A percentile compares a stretch with the other conserved stretches of the same genome.
These are phyloP conservation scores for Ceramica pisi DNA, from an alignment of 2,888 invertebrate species.

Conservation along the genomic window DNA sequence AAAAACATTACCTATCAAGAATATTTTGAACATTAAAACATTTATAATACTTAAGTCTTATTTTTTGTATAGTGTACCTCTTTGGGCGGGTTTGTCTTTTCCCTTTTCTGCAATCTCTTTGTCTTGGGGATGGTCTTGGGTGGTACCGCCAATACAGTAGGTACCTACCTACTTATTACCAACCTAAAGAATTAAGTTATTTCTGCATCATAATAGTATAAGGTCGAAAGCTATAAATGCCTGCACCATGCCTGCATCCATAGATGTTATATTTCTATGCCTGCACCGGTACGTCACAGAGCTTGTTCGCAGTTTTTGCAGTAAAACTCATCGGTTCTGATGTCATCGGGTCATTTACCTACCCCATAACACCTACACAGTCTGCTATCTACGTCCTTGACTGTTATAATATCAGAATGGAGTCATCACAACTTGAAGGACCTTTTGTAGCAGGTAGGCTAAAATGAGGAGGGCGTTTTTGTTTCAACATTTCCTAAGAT, in stretches of 20 bases:
- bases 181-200: not conserved
- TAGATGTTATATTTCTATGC: no score
- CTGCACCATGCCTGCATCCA: no score
- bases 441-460: not conserved
- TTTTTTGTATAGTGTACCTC: no score
- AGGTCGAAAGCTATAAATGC: constrained; percentile 2
- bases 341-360: constrained; percentile 7
- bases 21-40: not conserved
- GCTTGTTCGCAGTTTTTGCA: not conserved
- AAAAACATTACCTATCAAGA: not conserved
- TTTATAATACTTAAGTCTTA: no score
- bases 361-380: not conserved
- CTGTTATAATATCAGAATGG: not conserved
- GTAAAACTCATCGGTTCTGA: not conserved
- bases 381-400: not conserved
- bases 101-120: not conserved
- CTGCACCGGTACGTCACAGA: not conserved
- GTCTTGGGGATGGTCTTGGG: constrained; percentile 14
- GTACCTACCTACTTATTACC: no score
- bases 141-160: constrained; percentile 32
- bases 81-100: no score
- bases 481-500: no score
- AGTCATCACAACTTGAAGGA: constrained; percentile 9
- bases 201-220: constrained; percentile 9
- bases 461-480: not conserved